Conservation (phyloP, 2,113 vertebrate genomes). For the Xiphophorus hellerii region DNA sequence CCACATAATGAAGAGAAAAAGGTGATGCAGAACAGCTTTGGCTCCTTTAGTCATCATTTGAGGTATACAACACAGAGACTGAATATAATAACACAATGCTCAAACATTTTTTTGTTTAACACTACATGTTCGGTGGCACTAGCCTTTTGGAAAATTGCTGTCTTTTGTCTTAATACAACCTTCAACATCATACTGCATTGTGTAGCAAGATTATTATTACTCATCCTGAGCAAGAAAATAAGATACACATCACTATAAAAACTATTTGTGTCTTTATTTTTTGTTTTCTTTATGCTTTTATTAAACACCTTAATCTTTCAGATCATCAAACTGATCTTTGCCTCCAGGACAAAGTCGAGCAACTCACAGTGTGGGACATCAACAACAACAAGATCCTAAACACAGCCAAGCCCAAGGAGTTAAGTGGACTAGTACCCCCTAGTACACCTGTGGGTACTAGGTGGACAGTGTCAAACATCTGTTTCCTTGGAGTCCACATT, state of each 20-base stretch:
- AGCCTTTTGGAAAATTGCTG: background rate
- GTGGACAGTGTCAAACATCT: no score
- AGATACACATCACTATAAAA: background rate
- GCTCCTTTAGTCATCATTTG: background rate
- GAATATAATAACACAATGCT: background rate
- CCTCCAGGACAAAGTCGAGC: no score
- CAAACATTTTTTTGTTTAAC: background rate
- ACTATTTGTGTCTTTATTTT: background rate
- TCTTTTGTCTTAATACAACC: conserved; percentile 14
- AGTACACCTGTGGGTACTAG: no score
- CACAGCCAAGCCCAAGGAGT: no score
- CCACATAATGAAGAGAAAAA: conserved; percentile 8
- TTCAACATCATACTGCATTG: conserved; percentile 23
- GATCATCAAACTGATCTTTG: no score
- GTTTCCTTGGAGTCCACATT: no score
- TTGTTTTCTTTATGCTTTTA: background rate
- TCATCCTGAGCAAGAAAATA: conserved; percentile 13
- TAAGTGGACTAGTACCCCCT: no score
- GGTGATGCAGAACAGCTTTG: background rate
- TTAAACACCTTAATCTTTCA: no score
- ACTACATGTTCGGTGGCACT: background rate
- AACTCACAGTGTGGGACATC: no score
- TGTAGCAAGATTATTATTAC: conserved; percentile 39
- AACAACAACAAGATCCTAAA: no score
- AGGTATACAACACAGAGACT: background rate